Base-by-base conservation (phyloP, 2,888 invertebrate genomes). In the Heterodera filipjevi region DNA sequence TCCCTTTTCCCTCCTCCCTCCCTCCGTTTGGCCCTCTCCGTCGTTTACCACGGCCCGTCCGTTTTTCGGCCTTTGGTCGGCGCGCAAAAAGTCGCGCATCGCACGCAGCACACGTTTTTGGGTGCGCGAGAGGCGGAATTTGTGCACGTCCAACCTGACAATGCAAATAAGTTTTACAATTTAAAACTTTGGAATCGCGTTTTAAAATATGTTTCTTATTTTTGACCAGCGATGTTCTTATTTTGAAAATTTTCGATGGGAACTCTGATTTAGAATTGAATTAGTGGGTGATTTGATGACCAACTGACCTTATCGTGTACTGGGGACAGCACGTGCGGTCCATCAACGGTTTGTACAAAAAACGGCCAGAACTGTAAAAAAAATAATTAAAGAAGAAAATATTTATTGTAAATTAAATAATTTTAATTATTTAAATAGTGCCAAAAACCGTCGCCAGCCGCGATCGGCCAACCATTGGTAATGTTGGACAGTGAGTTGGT, bases 261-360 rank as follows among this genome's bases (percentile, higher is more conserved):
- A n/a, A n/a, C n/a, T n/a, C n/a, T n/a, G n/a, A n/a, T n/a, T n/a
- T n/a, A n/a, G n/a, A n/a, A n/a, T n/a, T n/a, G n/a, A n/a, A 32
- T 5, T 2, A 2, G 32, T 22, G 6, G 53, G 5, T 44, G 19
- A 73, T 22, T 22, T 22, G n/a, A 59, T 35, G 19, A 68, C 39
- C 68, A 19, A 3, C n/a, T 3, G 32, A 71, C 66, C 89, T 87
- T 90, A 94, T n/a, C n/a, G 99, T 95, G 90, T 98, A 99, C 90
- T 93, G 93, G 1, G 98, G 97, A 90, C 99, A 99, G 90, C 99
- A 99, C 8, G 94, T 95, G 77, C 92, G 90, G 83, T 93, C 91
- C 93, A 96, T 94, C 19, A 93, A 93, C 0, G 97, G 95, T 90
- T 98, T 98, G 90, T 99, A 99, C 89, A 95, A 94, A 90, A 97